Conservation (phyloP, 2,888 invertebrate species). For the Myathropa florea region DNA sequence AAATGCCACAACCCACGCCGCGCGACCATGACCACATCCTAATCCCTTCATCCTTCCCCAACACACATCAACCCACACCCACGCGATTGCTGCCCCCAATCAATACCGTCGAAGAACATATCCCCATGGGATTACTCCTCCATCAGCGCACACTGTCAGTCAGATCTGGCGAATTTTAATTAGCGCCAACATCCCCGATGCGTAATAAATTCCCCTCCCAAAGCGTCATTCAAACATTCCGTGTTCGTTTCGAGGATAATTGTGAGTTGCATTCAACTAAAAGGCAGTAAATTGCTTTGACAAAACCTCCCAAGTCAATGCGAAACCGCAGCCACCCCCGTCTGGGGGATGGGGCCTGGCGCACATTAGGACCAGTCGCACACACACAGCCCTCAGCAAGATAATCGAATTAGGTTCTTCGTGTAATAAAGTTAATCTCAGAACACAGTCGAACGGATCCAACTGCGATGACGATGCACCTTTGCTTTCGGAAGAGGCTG, state of each 20-base stretch:
- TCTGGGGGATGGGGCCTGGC: neutral
- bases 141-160: neutral
- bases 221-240: conserved; percentile 56
- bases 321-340: conserved; percentile 39
- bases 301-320: conserved; percentile 65
- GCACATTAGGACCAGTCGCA: neutral
- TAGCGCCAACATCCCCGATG: conserved; percentile 63
- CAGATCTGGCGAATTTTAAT: conserved; percentile 54
- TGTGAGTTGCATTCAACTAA: conserved; percentile 69
- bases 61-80: neutral
- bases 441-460: conserved; percentile 8
- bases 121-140: neutral
- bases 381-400: conserved; percentile 22
- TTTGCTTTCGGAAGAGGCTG: conserved; percentile 25
- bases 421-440: conserved; percentile 69
- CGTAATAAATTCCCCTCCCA: conserved; percentile 55
- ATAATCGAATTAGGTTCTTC: conserved; percentile 69
- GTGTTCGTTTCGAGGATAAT: conserved; percentile 61
- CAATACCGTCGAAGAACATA: neutral
- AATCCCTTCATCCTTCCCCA: neutral
- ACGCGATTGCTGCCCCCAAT: neutral
- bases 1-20: neutral
- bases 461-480: conserved; percentile 46
- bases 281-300: conserved; percentile 70
- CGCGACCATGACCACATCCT: neutral